Evolutionary conservation across 2,113 vertebrate species (phyloP).

Genomic region (Xenopus borealis): DNA sequence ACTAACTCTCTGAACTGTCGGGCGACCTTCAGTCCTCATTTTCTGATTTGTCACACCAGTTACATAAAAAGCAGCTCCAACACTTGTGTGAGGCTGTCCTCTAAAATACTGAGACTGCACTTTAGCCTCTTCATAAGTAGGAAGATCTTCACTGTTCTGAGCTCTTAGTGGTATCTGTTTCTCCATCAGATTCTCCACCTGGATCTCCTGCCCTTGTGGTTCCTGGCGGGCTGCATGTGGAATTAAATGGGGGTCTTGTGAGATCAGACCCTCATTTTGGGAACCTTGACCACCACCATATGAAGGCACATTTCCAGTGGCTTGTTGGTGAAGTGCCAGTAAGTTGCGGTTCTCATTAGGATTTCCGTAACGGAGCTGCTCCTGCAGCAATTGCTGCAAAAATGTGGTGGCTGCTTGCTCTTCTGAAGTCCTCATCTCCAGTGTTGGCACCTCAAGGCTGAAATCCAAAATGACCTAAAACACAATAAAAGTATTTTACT

Average conservation of each 20-base stretch:
- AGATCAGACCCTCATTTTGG: slow-evolving; percentile 70
- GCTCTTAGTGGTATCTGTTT: slow-evolving; percentile 81
- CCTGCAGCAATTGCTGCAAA: slow-evolving; percentile 94
- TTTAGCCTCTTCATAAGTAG: slow-evolving; percentile 96
- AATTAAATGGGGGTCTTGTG: slow-evolving; percentile 82
- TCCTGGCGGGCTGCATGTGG: slow-evolving; percentile 92
- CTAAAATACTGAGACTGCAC: slow-evolving; percentile 97
- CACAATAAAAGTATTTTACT: slow-evolving; percentile 33
- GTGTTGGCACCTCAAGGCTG: slow-evolving; percentile 66
- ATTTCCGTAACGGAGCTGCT: slow-evolving; percentile 92
- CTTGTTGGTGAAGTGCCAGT: slow-evolving; percentile 83
- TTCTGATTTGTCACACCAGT: slow-evolving; percentile 85
- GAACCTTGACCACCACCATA: slow-evolving; percentile 66
- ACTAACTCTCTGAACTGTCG: slow-evolving; percentile 84
- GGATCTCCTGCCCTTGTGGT: slow-evolving; percentile 97
- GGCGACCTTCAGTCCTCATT: slow-evolving; percentile 90
- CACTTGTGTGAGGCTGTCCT: slow-evolving; percentile 78
- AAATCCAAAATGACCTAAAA: slow-evolving; percentile 82
- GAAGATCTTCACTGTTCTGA: slow-evolving; percentile 86
- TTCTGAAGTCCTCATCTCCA: slow-evolving; percentile 93
- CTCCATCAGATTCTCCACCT: slow-evolving; percentile 88
- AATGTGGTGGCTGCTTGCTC: slow-evolving; percentile 87
- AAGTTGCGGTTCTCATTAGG: slow-evolving; percentile 84
- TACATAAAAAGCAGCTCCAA: slow-evolving; percentile 89
- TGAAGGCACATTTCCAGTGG: slow-evolving; percentile 68